phyloP scores from a whole-genome alignment of 1,140 invertebrate species.

The Hirudo medicinalis region DNA sequence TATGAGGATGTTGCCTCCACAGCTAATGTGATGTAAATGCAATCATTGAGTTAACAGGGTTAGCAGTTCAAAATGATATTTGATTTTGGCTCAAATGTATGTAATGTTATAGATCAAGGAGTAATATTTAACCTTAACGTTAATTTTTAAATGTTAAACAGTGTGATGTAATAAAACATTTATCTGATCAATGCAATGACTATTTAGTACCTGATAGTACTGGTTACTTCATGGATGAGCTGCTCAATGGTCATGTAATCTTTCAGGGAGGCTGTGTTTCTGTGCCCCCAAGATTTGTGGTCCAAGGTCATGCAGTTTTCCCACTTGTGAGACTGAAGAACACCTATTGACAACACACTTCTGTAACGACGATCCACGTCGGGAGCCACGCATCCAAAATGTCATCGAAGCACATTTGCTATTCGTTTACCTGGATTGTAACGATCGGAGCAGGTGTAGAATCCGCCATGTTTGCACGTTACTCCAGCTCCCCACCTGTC shows the following conservation, averaged over 20 bases:
- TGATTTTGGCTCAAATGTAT: not conserved
- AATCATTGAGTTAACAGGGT: not conserved
- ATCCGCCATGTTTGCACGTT: conserved; percentile 73
- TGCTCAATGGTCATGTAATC: conserved; percentile 57
- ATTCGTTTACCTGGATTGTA: conserved; percentile 57
- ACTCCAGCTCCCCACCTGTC: conserved; percentile 67
- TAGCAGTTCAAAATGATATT: not conserved
- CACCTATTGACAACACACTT: conserved; percentile 12
- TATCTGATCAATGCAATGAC: not conserved
- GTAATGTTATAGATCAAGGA: not conserved
- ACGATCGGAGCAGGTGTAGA: conserved; percentile 61
- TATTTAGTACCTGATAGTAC: conserved; percentile 47
- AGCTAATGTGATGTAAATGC: conserved; percentile 43
- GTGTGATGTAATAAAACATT: not conserved
- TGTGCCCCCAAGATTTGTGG: conserved; percentile 53
- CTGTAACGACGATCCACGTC: not conserved
- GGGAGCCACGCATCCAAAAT: not conserved
- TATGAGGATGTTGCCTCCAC: conserved; percentile 72
- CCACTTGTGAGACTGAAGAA: conserved; percentile 36
- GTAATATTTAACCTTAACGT: not conserved
- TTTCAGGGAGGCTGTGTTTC: conserved; percentile 52
- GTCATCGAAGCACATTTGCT: not conserved
- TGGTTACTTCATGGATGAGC: conserved; percentile 55
- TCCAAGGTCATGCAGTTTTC: conserved; percentile 66
- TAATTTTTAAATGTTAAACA: too few relatives aligned